A percentile compares a stretch with the other conserved stretches of the same genome.
Conservation (phyloP, 2,113 vertebrate genomes). For the Ochotona princeps region DNA sequence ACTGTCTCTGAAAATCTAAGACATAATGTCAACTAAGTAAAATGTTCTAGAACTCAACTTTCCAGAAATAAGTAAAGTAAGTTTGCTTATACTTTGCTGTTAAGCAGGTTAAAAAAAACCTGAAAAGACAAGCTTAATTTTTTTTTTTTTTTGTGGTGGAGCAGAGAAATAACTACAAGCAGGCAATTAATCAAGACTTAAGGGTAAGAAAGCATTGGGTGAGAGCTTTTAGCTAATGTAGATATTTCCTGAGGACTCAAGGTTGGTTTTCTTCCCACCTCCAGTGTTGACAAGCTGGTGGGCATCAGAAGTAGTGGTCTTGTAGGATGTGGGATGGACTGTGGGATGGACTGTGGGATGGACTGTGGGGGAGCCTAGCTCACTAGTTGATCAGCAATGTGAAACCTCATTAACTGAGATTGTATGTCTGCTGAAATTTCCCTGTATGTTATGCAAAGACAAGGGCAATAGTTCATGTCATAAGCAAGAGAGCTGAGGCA, state of each 20-base stretch:
- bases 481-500: not conserved
- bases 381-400: not conserved
- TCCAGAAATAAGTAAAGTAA: slow-evolving; percentile 46
- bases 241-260: not conserved
- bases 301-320: not conserved
- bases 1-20: slow-evolving; percentile 27
- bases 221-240: not conserved
- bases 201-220: not conserved
- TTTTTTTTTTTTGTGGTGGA: not conserved
- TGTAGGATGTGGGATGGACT: not conserved
- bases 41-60: not conserved
- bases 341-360: too few relatives aligned
- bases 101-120: slow-evolving; percentile 15
- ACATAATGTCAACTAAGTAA: not conserved
- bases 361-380: not conserved
- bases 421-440: not conserved
- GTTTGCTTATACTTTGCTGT: not conserved
- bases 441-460: not conserved
- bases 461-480: not conserved
- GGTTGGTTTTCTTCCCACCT: not conserved
- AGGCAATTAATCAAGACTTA: not conserved
- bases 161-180: not conserved
- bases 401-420: not conserved
- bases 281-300: not conserved
- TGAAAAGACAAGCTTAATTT: not conserved